phyloP scores from a whole-genome alignment of 2,888 invertebrate species.

The Leptopterna dolabrata region DNA sequence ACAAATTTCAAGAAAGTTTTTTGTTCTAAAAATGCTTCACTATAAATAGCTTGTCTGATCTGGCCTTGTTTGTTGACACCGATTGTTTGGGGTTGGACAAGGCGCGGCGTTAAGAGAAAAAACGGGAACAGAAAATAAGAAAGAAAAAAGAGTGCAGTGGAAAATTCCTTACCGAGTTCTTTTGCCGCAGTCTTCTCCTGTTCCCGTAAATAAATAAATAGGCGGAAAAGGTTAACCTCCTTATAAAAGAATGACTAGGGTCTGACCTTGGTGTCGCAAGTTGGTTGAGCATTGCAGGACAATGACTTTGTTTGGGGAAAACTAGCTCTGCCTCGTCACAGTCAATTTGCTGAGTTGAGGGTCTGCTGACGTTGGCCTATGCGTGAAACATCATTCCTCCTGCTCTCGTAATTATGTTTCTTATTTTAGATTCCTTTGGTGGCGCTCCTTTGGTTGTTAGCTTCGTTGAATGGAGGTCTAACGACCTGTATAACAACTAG shows the following conservation, averaged over 20 bases:
- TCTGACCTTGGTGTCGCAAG: constrained; percentile 8
- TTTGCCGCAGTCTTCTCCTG: neutral
- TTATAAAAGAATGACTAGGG: neutral
- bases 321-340: neutral
- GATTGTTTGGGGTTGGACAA: no score
- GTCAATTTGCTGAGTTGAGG: neutral
- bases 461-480: neutral
- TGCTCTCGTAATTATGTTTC: neutral
- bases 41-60: no score
- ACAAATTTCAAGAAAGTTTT: no score
- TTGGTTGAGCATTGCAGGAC: neutral
- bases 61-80: no score
- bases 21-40: no score
- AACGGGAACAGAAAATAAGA: neutral
- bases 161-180: neutral
- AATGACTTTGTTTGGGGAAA: neutral
- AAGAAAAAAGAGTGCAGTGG: neutral
- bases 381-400: neutral
- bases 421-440: neutral
- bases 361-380: neutral
- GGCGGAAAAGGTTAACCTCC: neutral
- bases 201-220: neutral
- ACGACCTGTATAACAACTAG: neutral
- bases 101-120: no score
- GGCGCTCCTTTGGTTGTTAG: neutral